A percentile compares a stretch with the other conserved stretches of the same genome.
phyloP scores from a whole-genome alignment of 2,113 vertebrate species.

The Paradisaea rubra region DNA sequence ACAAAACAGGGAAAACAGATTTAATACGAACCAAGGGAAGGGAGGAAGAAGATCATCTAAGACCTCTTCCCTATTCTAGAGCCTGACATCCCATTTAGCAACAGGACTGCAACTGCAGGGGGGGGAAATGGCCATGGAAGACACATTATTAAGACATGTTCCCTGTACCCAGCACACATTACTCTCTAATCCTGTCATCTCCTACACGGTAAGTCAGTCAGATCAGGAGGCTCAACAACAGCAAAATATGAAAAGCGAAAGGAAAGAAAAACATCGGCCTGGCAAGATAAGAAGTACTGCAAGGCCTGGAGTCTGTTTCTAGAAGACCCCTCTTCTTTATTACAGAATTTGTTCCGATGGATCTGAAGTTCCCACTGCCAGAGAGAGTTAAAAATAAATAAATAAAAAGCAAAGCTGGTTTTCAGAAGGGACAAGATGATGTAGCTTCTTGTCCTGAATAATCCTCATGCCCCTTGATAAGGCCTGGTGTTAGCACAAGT shows the following conservation, averaged over 20 bases:
- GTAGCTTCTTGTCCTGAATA: constrained; percentile 39
- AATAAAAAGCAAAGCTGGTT: constrained; percentile 37
- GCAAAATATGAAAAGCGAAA: constrained; percentile 4
- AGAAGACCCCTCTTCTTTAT: background rate
- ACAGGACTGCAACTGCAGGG: background rate
- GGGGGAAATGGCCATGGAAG: background rate
- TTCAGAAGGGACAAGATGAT: constrained; percentile 44
- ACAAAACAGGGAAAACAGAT: background rate
- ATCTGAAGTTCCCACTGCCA: constrained; percentile 3
- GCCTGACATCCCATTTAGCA: background rate
- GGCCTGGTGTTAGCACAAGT: constrained; percentile 48
- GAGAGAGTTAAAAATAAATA: constrained; percentile 8
- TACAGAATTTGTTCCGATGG: background rate
- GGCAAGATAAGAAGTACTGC: background rate
- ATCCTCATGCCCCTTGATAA: constrained; percentile 4
- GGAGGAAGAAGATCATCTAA: background rate
- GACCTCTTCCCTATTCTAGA: background rate
- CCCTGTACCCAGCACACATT: background rate
- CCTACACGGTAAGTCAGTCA: background rate
- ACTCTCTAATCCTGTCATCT: background rate
- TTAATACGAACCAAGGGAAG: background rate
- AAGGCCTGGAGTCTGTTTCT: background rate
- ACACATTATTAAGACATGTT: background rate
- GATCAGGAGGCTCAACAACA: background rate
- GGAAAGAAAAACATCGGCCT: background rate